phyloP scores from a whole-genome alignment of 2,113 vertebrate genomes.

The Pachyramphus minor region DNA sequence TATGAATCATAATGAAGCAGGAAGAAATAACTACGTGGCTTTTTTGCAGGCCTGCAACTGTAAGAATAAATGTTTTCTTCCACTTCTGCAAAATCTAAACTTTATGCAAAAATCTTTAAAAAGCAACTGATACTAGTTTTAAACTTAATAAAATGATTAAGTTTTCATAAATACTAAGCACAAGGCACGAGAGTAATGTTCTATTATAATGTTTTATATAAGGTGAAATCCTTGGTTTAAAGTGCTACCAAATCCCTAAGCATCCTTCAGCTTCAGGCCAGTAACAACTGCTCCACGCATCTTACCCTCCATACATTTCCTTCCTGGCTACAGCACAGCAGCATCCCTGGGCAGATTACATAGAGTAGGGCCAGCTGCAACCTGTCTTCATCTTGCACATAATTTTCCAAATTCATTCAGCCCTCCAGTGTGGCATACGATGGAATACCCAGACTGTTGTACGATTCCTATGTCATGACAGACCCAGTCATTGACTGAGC shows the following conservation, averaged over 20 bases:
- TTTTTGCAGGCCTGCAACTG: neutral
- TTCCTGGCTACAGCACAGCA: neutral
- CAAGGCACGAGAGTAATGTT: neutral
- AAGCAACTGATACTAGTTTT: neutral
- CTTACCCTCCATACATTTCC: neutral
- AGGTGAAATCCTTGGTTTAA: neutral
- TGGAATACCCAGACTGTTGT: neutral
- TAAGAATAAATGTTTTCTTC: neutral
- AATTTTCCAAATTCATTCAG: neutral
- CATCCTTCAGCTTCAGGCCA: neutral
- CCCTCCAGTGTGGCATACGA: fast-evolving
- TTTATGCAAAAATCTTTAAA: neutral
- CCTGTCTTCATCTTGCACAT: neutral
- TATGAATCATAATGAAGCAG: neutral
- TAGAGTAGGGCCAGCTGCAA: neutral
- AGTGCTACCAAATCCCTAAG: neutral
- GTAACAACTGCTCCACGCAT: neutral
- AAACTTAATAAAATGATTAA: neutral
- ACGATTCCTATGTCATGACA: neutral
- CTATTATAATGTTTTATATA: neutral
- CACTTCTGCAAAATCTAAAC: neutral
- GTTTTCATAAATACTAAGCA: neutral
- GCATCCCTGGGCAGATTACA: neutral
- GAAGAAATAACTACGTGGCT: neutral
- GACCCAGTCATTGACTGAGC: fast-evolving